These are phyloP conservation scores for Mastomys coucha DNA, from an alignment of 2,113 vertebrate genomes.

Conservation along the genomic window DNA sequence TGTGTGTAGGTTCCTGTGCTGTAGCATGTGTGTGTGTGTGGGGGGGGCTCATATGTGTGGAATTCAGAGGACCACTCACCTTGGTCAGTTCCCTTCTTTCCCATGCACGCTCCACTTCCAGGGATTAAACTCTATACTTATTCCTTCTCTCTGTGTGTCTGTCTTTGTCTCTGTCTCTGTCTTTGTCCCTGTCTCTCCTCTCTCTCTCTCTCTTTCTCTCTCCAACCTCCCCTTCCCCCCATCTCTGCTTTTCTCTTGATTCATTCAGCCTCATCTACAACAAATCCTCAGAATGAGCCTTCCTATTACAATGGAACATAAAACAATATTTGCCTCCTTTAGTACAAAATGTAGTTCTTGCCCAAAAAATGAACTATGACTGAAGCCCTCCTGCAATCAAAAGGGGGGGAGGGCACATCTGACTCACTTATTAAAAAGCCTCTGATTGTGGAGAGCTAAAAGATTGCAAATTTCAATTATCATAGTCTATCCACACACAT, in stretches of 20 bases:
- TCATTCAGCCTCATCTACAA: background rate
- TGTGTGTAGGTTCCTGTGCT: background rate
- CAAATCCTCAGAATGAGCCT: background rate
- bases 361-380: background rate
- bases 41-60: background rate
- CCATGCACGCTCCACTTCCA: background rate
- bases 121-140: background rate
- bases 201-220: too few species aligned
- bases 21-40: background rate
- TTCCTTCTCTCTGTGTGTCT: background rate
- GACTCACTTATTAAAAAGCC: background rate
- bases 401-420: background rate
- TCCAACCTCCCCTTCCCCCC: too few species aligned
- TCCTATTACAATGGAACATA: background rate
- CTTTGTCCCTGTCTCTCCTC: too few species aligned
- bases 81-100: background rate
- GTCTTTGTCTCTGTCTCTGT: background rate
- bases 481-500: too few species aligned
- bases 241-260: background rate
- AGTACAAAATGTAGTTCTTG: background rate
- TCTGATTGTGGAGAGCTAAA: background rate
- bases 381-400: background rate
- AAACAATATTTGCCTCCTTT: background rate
- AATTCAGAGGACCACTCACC: background rate
- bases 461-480: background rate